phyloP scores from a whole-genome alignment of 2,888 invertebrate species.

The Hirtodrosophila confusa region DNA sequence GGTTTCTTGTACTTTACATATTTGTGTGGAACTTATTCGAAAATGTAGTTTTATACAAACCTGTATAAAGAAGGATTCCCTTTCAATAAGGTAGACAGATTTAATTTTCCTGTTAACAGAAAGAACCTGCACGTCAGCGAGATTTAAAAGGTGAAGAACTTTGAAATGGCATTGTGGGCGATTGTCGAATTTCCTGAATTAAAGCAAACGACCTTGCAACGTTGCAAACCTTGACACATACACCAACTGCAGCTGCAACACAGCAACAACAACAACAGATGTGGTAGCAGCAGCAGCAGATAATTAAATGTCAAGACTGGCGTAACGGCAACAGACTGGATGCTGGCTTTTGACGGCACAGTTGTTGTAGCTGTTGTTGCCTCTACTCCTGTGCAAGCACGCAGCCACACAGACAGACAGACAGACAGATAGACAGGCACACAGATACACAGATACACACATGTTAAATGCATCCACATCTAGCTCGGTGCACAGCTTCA shows the following conservation, averaged over 20 bases:
- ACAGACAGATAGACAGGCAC: slow-evolving; percentile 4
- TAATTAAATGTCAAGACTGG: slow-evolving; percentile 68
- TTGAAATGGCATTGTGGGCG: background rate
- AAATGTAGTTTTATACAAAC: too few relatives aligned
- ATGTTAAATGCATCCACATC: background rate
- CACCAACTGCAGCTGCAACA: slow-evolving; percentile 13
- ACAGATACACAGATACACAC: slow-evolving; percentile 2
- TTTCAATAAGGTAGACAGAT: too few relatives aligned
- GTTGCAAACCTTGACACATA: slow-evolving; percentile 58
- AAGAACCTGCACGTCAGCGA: background rate
- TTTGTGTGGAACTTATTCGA: too few relatives aligned
- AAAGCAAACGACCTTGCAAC: slow-evolving; percentile 29
- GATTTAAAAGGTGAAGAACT: too few relatives aligned
- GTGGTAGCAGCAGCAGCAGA: slow-evolving; percentile 30
- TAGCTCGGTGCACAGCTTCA: slow-evolving; percentile 26
- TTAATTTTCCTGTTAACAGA: too few relatives aligned
- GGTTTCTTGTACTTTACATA: too few relatives aligned
- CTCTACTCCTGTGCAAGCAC: slow-evolving; percentile 38
- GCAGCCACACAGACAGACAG: slow-evolving; percentile 25
- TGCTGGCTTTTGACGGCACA: slow-evolving; percentile 2
- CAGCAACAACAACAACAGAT: slow-evolving; percentile 8
- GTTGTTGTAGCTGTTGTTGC: slow-evolving; percentile 22
- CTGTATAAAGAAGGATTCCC: too few relatives aligned
- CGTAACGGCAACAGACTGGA: slow-evolving; percentile 29
- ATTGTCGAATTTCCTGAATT: slow-evolving; percentile 39